These are phyloP conservation scores for Xestia rhomboidea DNA, from an alignment of 2,888 invertebrate genomes.

Conservation along the genomic window DNA sequence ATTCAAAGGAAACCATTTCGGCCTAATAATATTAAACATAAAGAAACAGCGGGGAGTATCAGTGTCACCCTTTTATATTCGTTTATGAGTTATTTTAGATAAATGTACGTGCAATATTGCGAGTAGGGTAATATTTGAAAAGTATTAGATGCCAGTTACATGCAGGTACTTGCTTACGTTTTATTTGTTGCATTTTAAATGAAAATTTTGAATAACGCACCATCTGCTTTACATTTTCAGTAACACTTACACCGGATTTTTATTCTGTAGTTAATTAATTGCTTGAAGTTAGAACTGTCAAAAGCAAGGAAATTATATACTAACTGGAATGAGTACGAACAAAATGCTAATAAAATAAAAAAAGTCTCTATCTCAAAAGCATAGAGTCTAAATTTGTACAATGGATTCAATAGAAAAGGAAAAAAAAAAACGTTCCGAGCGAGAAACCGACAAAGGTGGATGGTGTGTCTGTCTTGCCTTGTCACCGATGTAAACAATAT, in stretches of 20 bases:
- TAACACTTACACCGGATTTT: not conserved
- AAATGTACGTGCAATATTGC: slow-evolving; percentile 67
- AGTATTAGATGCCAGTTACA: slow-evolving; percentile 22
- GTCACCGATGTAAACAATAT: too few relatives aligned
- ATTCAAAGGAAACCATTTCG: slow-evolving; percentile 84
- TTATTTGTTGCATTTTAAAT: not conserved
- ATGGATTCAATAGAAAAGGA: too few relatives aligned
- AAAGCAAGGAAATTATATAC: too few relatives aligned
- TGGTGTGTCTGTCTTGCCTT: too few relatives aligned
- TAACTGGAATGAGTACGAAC: too few relatives aligned
- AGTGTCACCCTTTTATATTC: slow-evolving; percentile 86
- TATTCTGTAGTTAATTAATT: too few relatives aligned
- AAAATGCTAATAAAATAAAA: too few relatives aligned
- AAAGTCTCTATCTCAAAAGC: too few relatives aligned
- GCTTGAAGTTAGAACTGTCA: too few relatives aligned
- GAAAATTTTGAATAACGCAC: not conserved
- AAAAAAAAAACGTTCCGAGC: too few relatives aligned
- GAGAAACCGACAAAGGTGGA: too few relatives aligned
- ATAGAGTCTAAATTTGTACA: too few relatives aligned
- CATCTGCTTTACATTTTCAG: not conserved
- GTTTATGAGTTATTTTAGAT: slow-evolving; percentile 76
- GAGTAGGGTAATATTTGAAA: slow-evolving; percentile 42
- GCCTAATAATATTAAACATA: slow-evolving; percentile 87
- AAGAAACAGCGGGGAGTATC: slow-evolving; percentile 88
- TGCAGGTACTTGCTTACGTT: not conserved